Base-by-base conservation (phyloP, 2,113 vertebrate genomes). In the Syrmaticus mikado region DNA sequence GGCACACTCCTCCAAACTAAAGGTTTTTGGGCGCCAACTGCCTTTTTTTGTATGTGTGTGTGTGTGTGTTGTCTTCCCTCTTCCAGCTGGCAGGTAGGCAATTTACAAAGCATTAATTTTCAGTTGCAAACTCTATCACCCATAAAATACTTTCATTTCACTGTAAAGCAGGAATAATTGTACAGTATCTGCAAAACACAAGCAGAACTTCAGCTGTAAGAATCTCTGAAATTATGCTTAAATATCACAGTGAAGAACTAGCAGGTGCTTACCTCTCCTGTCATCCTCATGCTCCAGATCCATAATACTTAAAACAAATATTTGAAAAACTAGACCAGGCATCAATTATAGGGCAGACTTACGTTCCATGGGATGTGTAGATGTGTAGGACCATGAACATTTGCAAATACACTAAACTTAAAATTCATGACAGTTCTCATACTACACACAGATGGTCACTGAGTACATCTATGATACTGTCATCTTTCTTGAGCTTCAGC, bases 111-210 rank as follows among this genome's bases (percentile, higher is more conserved):
- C 66, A 89, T 41, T 81, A 52, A 46, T 82, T 90, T 77, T 67
- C 86, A 93, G 34, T 62, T 64, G 30, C 30, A 76, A 92, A 79
- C 8, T 38, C 22, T 68, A 89, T 24, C 62, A 92, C 32, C 13
- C 48, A 92, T 76, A 85, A 89, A 94, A 79, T 89, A 87, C 75
- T 92, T 92, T 87, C 30, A 90, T 92, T 88, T 57, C 65, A 78
- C 22, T 78, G 73, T 38, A 81, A 81, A 95, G 45, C 50, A 86
- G 50, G 38, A 77, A 55, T 66, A 81, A 88, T 78, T 85, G 64
- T 36, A 64, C 34, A 61, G 70, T 52, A 67, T 65, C 71, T 85
- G 58, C 48, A 67, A 62, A 84, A 89, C 57, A 91, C 24, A 64
- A 86, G 55, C 34, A 81, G 80, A 77, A 78, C 74, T 84, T 94